Evolutionary conservation across 1,140 invertebrate species (phyloP).

Genomic region (Drosophila saltans): DNA sequence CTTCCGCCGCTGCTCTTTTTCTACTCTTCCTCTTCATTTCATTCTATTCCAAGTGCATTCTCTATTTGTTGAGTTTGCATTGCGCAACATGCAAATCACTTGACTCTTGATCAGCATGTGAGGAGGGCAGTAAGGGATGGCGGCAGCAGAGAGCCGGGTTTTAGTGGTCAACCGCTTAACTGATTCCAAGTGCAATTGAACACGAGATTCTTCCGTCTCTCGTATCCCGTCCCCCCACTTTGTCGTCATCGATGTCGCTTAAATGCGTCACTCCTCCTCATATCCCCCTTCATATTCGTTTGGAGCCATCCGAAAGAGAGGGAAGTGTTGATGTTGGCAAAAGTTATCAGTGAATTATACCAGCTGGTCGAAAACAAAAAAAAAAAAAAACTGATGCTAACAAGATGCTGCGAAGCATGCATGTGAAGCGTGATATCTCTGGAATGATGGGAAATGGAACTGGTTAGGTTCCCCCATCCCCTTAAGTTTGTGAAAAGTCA

Average conservation of each 20-base stretch:
- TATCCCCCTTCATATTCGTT: too few relatives aligned
- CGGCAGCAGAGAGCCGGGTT: neutral
- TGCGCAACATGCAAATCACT: constrained; percentile 40
- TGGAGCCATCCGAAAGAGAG: neutral
- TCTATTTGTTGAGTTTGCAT: neutral
- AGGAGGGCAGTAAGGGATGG: neutral
- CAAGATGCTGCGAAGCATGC: neutral
- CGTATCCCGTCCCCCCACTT: too few relatives aligned
- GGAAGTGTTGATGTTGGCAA: neutral
- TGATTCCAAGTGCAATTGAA: constrained; percentile 52
- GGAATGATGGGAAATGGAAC: neutral
- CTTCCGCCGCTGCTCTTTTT: neutral
- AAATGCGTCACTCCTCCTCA: neutral
- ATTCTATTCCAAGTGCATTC: constrained; percentile 3
- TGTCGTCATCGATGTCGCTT: neutral
- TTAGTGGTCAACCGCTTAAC: constrained; percentile 28
- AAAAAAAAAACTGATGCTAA: neutral
- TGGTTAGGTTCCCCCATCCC: neutral
- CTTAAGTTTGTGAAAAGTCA: neutral
- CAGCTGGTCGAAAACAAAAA: neutral
- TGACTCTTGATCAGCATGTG: neutral
- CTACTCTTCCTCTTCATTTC: neutral
- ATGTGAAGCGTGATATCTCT: neutral
- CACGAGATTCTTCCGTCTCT: neutral
- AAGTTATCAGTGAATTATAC: constrained; percentile 4